Percentiles rank a stretch among this genome's conserved stretches.
These are phyloP conservation scores for Diacarnus erythraeanus DNA, from an alignment of 37 sponge, comb jelly and placozoan species.

Conservation along the genomic window DNA sequence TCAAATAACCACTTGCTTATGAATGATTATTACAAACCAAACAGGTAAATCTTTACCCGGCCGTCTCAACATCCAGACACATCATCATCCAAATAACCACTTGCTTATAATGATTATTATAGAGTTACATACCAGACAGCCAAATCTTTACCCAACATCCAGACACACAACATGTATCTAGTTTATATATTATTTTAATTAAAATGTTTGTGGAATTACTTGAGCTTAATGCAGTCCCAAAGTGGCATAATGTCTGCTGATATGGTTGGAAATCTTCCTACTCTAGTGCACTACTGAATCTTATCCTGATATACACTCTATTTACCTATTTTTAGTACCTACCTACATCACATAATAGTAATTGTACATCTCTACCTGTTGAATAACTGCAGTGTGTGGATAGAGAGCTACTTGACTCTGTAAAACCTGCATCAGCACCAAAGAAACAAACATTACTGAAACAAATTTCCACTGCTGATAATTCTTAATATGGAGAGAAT, in stretches of 20 bases:
- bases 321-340: neutral
- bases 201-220: neutral
- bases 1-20: no score
- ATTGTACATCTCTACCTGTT: slow-evolving; percentile 39
- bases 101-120: no score
- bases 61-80: no score
- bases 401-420: slow-evolving; percentile 53
- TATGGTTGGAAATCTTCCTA: neutral
- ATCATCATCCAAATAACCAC: no score
- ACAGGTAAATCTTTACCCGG: no score
- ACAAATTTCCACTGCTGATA: no score
- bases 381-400: slow-evolving; percentile 62
- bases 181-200: no score
- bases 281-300: neutral
- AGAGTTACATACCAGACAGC: no score
- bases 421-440: slow-evolving; percentile 37
- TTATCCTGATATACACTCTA: neutral
- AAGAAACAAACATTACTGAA: neutral
- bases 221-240: neutral
- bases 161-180: no score
- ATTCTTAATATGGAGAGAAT: no score
- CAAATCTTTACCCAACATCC: no score
- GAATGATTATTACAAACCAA: no score
- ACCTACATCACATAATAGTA: neutral
- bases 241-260: neutral